phyloP scores from a whole-genome alignment of 2,113 vertebrate genomes.

The Motacilla alba region DNA sequence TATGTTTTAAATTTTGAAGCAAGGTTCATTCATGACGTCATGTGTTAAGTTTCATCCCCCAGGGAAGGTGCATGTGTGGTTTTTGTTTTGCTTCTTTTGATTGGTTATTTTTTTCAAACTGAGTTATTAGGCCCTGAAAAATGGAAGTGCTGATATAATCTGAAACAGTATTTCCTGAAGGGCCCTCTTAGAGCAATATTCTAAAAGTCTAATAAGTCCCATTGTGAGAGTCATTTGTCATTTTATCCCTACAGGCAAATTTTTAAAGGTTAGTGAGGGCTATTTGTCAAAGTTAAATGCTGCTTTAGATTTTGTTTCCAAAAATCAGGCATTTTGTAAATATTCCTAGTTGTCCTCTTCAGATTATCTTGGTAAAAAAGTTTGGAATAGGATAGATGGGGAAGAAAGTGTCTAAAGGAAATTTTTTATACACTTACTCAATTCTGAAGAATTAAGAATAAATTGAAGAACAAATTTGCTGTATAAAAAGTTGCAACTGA shows the following conservation, averaged over 20 bases:
- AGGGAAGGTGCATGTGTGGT: neutral
- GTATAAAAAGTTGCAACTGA: neutral
- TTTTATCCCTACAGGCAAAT: constrained; percentile 45
- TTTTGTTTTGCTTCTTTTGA: neutral
- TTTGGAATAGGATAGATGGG: neutral
- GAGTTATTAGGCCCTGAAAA: constrained; percentile 39
- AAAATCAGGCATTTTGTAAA: neutral
- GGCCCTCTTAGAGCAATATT: constrained; percentile 2
- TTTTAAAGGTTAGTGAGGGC: constrained; percentile 37
- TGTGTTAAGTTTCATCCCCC: neutral
- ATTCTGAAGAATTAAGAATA: neutral
- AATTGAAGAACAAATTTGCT: neutral
- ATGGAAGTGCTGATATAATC: constrained; percentile 48
- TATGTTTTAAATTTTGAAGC: neutral
- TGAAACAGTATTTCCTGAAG: constrained; percentile 59
- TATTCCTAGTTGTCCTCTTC: neutral
- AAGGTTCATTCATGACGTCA: neutral
- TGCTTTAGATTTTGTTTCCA: constrained; percentile 32
- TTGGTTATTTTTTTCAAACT: neutral
- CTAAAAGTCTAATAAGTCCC: constrained; percentile 33
- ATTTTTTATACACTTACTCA: neutral
- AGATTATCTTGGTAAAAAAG: neutral
- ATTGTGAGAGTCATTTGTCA: constrained; percentile 54
- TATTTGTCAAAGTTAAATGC: constrained; percentile 49
- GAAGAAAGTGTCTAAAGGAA: neutral